A percentile compares a stretch with the other conserved stretches of the same genome.
Conservation (phyloP, 2,797 vertebrate genomes). For the Megaceryle alcyon region DNA sequence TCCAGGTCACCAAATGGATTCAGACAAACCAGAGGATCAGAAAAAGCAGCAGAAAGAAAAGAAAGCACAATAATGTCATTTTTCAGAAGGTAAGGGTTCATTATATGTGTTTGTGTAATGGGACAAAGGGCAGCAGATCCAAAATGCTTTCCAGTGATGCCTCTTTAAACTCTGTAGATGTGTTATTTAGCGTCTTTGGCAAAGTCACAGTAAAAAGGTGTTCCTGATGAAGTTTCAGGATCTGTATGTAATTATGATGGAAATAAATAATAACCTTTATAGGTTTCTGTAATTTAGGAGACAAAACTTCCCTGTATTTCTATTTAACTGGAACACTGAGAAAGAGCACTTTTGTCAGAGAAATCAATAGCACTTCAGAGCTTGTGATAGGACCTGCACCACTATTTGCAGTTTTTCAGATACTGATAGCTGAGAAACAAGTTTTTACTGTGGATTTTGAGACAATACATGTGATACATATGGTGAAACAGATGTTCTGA, state of each 20-base stretch:
- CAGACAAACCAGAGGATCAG: constrained; percentile 81
- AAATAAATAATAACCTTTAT: not conserved
- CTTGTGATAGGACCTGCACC: not conserved
- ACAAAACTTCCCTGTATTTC: not conserved
- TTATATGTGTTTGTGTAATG: not conserved
- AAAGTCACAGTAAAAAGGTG: not conserved
- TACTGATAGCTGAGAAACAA: not conserved
- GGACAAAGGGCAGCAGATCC: not conserved
- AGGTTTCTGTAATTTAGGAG: not conserved
- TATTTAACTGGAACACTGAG: not conserved
- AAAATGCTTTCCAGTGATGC: not conserved
- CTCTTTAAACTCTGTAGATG: not conserved
- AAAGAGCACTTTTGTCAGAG: not conserved
- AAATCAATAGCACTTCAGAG: not conserved
- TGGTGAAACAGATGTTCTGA: not conserved
- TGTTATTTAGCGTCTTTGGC: not conserved
- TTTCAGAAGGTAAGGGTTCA: constrained; percentile 88
- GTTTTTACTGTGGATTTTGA: not conserved
- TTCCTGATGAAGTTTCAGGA: not conserved
- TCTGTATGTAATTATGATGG: not conserved
- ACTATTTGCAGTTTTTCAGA: not conserved
- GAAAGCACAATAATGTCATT: constrained; percentile 79
- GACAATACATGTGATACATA: not conserved
- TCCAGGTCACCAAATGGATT: constrained; percentile 93
- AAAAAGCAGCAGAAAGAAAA: constrained; percentile 88